These are phyloP conservation scores for Leucophenga varia DNA, from an alignment of 1,140 invertebrate species.

Conservation along the genomic window DNA sequence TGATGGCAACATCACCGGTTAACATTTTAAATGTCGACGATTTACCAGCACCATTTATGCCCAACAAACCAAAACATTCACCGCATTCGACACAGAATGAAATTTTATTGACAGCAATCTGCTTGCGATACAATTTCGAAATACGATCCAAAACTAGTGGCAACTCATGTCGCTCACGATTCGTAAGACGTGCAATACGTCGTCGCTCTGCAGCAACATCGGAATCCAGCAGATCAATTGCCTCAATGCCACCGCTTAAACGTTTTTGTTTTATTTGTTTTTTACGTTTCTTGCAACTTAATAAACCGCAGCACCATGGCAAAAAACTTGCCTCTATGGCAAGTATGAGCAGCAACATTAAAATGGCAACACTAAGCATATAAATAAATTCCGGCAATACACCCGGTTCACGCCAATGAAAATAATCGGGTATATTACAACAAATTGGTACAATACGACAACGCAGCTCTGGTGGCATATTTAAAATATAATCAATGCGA, in stretches of 20 bases:
- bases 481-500: neutral
- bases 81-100: constrained; percentile 57
- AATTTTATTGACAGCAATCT: constrained; percentile 66
- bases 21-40: constrained; percentile 85
- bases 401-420: neutral
- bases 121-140: constrained; percentile 64
- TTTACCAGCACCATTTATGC: constrained; percentile 80
- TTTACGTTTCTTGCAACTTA: neutral
- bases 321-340: neutral
- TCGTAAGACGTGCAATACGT: neutral
- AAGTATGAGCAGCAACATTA: neutral
- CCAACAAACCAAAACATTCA: constrained; percentile 88
- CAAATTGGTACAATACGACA: neutral
- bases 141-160: constrained; percentile 49
- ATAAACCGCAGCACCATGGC: neutral
- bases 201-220: constrained; percentile 1
- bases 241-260: neutral
- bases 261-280: neutral
- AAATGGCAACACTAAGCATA: neutral
- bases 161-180: neutral
- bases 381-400: constrained; percentile 1
- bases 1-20: constrained; percentile 70
- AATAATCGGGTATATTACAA: constrained; percentile 2
- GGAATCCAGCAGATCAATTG: neutral
- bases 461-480: no score